Conservation (phyloP, 2,888 invertebrate genomes). For the Catocala nupta region DNA sequence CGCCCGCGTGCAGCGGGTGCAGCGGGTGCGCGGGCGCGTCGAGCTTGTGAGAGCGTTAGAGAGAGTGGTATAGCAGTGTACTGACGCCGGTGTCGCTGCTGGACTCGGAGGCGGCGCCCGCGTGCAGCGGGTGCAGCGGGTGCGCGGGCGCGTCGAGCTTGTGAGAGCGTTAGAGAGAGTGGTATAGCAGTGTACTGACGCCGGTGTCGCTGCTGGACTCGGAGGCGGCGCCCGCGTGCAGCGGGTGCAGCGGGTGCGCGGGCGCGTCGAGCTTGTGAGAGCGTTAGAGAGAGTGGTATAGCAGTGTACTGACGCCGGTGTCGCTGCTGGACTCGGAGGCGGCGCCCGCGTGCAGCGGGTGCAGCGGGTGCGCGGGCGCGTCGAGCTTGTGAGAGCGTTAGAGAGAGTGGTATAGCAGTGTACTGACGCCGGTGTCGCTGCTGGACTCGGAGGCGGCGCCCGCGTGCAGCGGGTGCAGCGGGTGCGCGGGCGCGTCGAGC, state of each 20-base stretch:
- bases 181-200: constrained; percentile 55
- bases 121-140: too few relatives aligned
- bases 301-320: constrained; percentile 68
- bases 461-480: constrained; percentile 33
- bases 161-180: not conserved
- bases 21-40: too few relatives aligned
- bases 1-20: too few relatives aligned
- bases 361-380: constrained; percentile 20
- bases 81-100: too few relatives aligned
- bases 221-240: constrained; percentile 54
- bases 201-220: constrained; percentile 82
- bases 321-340: constrained; percentile 80
- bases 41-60: too few relatives aligned
- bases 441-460: constrained; percentile 73
- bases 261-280: constrained; percentile 7
- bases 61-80: too few relatives aligned
- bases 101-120: too few relatives aligned
- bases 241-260: constrained; percentile 38
- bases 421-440: constrained; percentile 77
- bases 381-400: too few relatives aligned
- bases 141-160: not conserved
- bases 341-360: constrained; percentile 51
- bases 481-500: constrained; percentile 9
- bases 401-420: constrained; percentile 25
- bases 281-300: too few relatives aligned